phyloP scores from a whole-genome alignment of 2,888 invertebrate genomes.

The Drosophila anomelani region DNA sequence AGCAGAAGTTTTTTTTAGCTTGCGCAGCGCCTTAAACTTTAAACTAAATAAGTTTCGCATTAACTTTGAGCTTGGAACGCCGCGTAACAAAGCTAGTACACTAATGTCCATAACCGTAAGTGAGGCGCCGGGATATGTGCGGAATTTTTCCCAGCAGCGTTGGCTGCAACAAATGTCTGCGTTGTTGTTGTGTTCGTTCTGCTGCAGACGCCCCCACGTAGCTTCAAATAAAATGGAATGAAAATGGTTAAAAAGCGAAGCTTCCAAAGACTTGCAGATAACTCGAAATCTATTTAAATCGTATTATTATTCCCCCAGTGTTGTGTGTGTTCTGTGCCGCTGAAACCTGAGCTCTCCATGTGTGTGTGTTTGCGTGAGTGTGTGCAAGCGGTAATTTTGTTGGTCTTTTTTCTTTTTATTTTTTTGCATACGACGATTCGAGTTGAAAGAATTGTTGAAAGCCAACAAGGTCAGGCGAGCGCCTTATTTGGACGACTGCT shows the following conservation, averaged over 20 bases:
- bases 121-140: constrained; percentile 39
- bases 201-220: constrained; percentile 68
- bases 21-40: constrained; percentile 50
- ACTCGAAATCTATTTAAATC: constrained; percentile 39
- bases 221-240: constrained; percentile 38
- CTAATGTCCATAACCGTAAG: constrained; percentile 85
- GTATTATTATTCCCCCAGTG: constrained; percentile 28
- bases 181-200: constrained; percentile 31
- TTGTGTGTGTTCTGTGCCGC: constrained; percentile 54
- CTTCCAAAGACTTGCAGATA: constrained; percentile 42
- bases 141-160: not conserved
- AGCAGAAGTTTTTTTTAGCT: constrained; percentile 65
- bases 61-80: constrained; percentile 54
- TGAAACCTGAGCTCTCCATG: constrained; percentile 69
- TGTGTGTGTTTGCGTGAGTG: constrained; percentile 29
- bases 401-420: constrained; percentile 50
- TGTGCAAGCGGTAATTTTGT: constrained; percentile 45
- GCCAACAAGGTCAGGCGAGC: constrained; percentile 74
- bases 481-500: constrained; percentile 68
- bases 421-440: constrained; percentile 68
- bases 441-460: constrained; percentile 75
- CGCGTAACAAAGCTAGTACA: constrained; percentile 69
- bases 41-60: constrained; percentile 32
- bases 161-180: constrained; percentile 13
- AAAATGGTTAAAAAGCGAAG: constrained; percentile 50